Evolutionary conservation across 1,140 invertebrate genomes (phyloP).

Genomic region (Bombus ignitus): DNA sequence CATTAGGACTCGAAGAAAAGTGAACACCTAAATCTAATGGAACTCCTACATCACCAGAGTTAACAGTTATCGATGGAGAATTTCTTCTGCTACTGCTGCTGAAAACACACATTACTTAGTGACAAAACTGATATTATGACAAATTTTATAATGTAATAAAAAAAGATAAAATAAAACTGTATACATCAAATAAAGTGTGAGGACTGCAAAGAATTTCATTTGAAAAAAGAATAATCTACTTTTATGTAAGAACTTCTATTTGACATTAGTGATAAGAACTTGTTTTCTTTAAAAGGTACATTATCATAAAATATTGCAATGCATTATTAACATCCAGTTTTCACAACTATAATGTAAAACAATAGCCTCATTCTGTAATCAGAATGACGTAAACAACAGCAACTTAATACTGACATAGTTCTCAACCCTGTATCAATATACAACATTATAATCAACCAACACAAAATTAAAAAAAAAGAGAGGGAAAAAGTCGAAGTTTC

Average conservation of each 20-base stretch:
- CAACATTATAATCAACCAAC: too few species aligned
- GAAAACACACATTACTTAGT: conserved; percentile 36
- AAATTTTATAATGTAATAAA: conserved; percentile 3
- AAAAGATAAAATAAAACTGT: neutral
- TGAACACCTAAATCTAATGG: conserved; percentile 79
- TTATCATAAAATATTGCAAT: conserved; percentile 49
- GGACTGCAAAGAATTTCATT: neutral
- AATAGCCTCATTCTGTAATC: conserved; percentile 24
- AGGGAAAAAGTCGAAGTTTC: neutral
- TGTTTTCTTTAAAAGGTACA: conserved; percentile 26
- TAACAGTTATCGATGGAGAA: conserved; percentile 72
- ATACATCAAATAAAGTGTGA: neutral
- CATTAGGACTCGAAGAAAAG: conserved; percentile 70
- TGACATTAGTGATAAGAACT: conserved; percentile 40
- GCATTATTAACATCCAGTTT: conserved; percentile 17
- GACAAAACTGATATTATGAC: neutral
- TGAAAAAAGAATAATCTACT: conserved; percentile 13
- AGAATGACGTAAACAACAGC: conserved; percentile 20
- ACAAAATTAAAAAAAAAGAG: neutral
- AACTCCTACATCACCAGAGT: conserved; percentile 68
- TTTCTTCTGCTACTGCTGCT: conserved; percentile 78
- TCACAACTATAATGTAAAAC: conserved; percentile 17
- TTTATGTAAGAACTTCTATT: conserved; percentile 29
- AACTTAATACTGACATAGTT: conserved; percentile 4
- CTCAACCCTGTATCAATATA: neutral